Evolutionary conservation across 1,140 invertebrate genomes (phyloP), one percentile per base, ranked within the genome.

Genomic region (Medauroidea extradentata): DNA sequence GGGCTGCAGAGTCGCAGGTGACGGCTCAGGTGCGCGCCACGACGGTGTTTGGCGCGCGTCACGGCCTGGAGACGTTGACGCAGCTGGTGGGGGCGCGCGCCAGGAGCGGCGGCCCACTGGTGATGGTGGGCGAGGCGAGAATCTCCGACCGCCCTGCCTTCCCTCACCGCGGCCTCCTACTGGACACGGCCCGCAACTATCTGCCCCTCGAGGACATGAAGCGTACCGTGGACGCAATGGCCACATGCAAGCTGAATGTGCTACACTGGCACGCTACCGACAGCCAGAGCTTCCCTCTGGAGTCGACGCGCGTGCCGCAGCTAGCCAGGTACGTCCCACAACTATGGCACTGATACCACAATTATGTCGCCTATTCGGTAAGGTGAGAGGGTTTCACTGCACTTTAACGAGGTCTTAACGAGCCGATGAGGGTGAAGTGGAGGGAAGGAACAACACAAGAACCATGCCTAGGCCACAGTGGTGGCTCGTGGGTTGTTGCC

Each of bases 191-290:
- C 0, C 75, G 89, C 27, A 88, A 91, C 74, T 93, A 83, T 68
- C 83, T 92, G 63, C 80, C 87, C 0, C 71, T 91, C 3, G 69
- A 75, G 1, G 78, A 84, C 34, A 82, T 94, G n/a, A 78, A 85
- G 62, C 77, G 85, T 16, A 88, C 88, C 0, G 78, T 93, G 16
- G 83, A 89, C 54, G 89, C 81, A 0, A 89, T 94, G 84, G 84
- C 85, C 2, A 80, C 87, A 14, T 85, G 85, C 57, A 94, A 94
- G 74, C 74, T 94, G 51, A 94, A 94, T 75, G 86, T 89, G 8
- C 85, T 94, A 54, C 91, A 93, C 71, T 92, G 89, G 89, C 91
- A 94, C 68, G 80, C 88, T 0, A 90, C 88, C 1, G 91, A 93
- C 69, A 85, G 85, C 0, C 90, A 94, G 65, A 90, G 89, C 66